A percentile compares a stretch with the other conserved stretches of the same genome.
These are phyloP conservation scores for Arbacia lixula DNA, from an alignment of 53 echinoderm and acorn worm genomes.

Conservation along the genomic window DNA sequence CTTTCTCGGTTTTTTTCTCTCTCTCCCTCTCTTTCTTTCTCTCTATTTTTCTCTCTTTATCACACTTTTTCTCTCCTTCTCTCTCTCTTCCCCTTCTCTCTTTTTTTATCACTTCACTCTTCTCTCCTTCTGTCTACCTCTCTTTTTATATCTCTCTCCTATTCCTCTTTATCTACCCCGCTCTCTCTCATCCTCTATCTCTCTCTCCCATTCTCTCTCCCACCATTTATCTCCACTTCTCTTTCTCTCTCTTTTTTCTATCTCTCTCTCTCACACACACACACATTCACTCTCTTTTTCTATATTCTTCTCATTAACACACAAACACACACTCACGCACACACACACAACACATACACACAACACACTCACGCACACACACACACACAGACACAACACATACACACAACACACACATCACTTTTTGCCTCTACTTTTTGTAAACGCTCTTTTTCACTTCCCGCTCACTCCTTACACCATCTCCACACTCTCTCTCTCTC, in stretches of 20 bases:
- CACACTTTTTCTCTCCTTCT: neutral
- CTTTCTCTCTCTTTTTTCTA: neutral
- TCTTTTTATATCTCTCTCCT: neutral
- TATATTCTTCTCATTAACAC: neutral
- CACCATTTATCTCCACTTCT: neutral
- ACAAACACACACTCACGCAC: neutral
- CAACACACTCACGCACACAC: no score
- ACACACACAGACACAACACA: no score
- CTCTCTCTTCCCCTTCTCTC: neutral
- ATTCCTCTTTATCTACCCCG: neutral
- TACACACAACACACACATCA: no score
- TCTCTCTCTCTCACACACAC: neutral
- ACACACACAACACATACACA: no score
- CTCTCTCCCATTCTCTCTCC: neutral
- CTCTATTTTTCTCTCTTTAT: neutral
- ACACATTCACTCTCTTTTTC: neutral
- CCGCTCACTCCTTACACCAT: no score
- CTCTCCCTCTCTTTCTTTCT: no score
- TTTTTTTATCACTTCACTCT: no score
- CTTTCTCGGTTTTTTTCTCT: no score
- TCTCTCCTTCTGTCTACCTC: neutral
- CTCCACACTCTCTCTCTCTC: no score
- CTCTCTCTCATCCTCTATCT: neutral
- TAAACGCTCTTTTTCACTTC: no score
- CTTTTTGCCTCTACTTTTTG: no score